These are phyloP conservation scores for Tetragnatha montana DNA, from an alignment of 2,888 invertebrate species.

Conservation along the genomic window DNA sequence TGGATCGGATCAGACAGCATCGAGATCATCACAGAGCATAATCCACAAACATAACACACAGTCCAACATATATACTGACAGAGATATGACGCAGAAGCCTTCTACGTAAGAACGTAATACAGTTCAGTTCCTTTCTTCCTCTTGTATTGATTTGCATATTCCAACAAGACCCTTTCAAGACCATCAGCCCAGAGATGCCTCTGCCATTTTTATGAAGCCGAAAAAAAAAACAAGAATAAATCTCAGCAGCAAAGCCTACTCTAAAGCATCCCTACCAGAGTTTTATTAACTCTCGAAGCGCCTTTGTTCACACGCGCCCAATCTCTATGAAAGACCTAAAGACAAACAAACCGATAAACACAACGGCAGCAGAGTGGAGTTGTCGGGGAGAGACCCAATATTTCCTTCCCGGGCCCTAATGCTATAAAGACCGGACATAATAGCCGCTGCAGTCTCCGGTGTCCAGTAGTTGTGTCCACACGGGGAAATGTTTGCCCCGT, in stretches of 20 bases:
- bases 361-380: slow-evolving; percentile 3
- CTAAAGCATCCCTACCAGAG: neutral
- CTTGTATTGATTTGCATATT: too few species aligned
- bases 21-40: too few species aligned
- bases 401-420: slow-evolving; percentile 36
- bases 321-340: slow-evolving; percentile 32
- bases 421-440: slow-evolving; percentile 49
- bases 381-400: slow-evolving; percentile 26
- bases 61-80: neutral
- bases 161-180: neutral
- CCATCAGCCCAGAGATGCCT: neutral
- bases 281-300: slow-evolving; percentile 1
- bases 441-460: slow-evolving; percentile 34
- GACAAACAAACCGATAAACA: slow-evolving; percentile 57
- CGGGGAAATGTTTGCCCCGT: slow-evolving; percentile 21
- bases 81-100: neutral
- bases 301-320: slow-evolving; percentile 2
- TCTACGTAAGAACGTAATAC: too few species aligned
- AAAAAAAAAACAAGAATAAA: neutral
- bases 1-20: too few species aligned
- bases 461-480: slow-evolving; percentile 53
- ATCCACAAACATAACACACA: too few species aligned
- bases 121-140: too few species aligned
- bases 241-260: neutral
- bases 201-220: neutral